Evolutionary conservation across 1,140 invertebrate species (phyloP).

Genomic region (Drosophila funebris): DNA sequence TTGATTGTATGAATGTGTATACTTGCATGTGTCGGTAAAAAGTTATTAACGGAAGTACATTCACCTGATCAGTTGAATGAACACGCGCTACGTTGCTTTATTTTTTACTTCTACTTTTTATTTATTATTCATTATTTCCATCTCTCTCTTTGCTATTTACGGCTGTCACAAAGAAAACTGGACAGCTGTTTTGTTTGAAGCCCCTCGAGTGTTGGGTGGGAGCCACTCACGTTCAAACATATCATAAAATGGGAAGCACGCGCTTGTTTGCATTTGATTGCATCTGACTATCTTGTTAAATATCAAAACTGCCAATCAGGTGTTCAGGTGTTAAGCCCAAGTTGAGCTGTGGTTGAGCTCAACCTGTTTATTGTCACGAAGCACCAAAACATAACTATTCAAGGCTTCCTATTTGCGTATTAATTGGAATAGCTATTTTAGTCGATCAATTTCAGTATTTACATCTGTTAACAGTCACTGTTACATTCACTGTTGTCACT

Average conservation of each 20-base stretch:
- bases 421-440: background rate
- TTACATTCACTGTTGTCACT: background rate
- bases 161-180: conserved; percentile 51
- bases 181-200: conserved; percentile 57
- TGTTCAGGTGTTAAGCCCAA: conserved; percentile 24
- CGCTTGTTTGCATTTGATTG: conserved; percentile 80
- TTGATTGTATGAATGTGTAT: background rate
- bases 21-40: conserved; percentile 32
- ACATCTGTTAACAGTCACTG: background rate
- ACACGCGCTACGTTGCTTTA: conserved; percentile 54
- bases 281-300: conserved; percentile 48
- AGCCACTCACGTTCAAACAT: conserved; percentile 68
- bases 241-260: conserved; percentile 60
- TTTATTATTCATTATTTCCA: conserved; percentile 51
- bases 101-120: conserved; percentile 55
- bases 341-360: background rate
- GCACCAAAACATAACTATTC: background rate
- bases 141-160: conserved; percentile 49
- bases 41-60: conserved; percentile 78
- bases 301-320: conserved; percentile 13
- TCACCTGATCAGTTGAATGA: conserved; percentile 81
- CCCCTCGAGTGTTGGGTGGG: conserved; percentile 21
- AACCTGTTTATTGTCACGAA: background rate
- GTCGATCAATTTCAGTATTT: background rate
- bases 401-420: conserved; percentile 11